phyloP scores from a whole-genome alignment of 2,888 invertebrate genomes.

The Chrysolina americana region DNA sequence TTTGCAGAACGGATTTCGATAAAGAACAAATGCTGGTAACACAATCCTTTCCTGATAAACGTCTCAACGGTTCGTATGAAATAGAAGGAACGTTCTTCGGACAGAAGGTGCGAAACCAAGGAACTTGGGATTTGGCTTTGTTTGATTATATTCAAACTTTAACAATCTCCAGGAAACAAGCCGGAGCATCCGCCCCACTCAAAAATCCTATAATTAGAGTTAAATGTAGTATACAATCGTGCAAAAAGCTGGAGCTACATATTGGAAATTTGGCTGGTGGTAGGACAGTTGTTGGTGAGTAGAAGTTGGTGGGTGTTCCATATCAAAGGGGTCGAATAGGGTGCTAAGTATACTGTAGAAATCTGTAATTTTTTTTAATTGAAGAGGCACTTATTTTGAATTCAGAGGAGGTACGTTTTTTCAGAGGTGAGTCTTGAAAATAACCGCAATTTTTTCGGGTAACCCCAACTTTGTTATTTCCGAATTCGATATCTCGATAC shows the following conservation, averaged over 20 bases:
- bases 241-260: slow-evolving; percentile 84
- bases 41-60: slow-evolving; percentile 88
- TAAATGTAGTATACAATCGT: slow-evolving; percentile 80
- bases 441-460: no score
- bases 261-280: slow-evolving; percentile 82
- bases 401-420: no score
- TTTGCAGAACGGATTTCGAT: slow-evolving; percentile 76
- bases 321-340: no score
- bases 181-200: slow-evolving; percentile 63
- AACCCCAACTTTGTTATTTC: no score
- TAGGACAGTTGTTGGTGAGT: slow-evolving; percentile 76
- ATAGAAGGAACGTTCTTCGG: slow-evolving; percentile 77
- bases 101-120: slow-evolving; percentile 75
- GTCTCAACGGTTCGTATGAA: slow-evolving; percentile 79
- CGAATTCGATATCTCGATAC: no score
- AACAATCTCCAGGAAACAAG: slow-evolving; percentile 73
- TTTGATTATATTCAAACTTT: slow-evolving; percentile 79
- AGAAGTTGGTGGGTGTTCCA: background rate
- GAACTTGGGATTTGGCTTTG: slow-evolving; percentile 83
- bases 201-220: slow-evolving; percentile 72
- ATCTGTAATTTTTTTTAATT: no score
- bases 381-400: no score
- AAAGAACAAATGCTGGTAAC: slow-evolving; percentile 80
- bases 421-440: no score
- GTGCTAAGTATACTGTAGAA: no score